Base-by-base conservation (phyloP, 2,797 vertebrate species). In the Morus bassanus region DNA sequence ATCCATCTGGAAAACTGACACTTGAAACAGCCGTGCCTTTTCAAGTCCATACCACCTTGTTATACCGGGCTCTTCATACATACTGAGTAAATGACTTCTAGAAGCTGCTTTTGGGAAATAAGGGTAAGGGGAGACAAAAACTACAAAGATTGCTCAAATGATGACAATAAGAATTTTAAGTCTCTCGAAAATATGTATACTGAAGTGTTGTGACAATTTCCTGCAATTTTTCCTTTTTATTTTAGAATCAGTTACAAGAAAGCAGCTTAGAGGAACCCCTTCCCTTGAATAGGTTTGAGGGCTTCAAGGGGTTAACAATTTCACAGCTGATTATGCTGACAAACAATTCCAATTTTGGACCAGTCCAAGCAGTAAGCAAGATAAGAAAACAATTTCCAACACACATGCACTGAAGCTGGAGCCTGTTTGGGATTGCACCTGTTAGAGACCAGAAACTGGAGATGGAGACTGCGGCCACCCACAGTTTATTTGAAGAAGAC, bases 1-100 rank as follows among this genome's bases (percentile, higher is more conserved):
- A 89, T 45, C 92, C 89, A 89, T 80, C 75, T 96, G 94, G 90
- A 89, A 83, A 95, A 91, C 60, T 57, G 50, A 77, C 87, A 85
- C 65, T 85, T 50, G 39, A 85, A 95, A 85, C 74, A 77, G 54
- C 15, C 75, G 57, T 85, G 83, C 12, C 57, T 72, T 92, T 85
- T 85, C 65, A 78, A 93, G 82, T 60, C 57, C 18, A 13, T 10
- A 56, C 39, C 73, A 91, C 89, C 59, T 75, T 84, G 78, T 53
- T 68, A 16, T 13, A 63, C 30, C 1, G 3, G 37, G 64, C 39
- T 91, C 31, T n/a, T 83, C 60, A 50, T 7, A 77, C 33, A 35
- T 6, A 53, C 28, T 9, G 24, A 90, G 27, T 8, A 14, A 4
- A 5, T 7, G 14, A 67, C 22, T 92, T 78, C 69, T 33, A 69